These are phyloP conservation scores for Micronycteris hirsuta DNA, from an alignment of 2,113 vertebrate genomes.

Conservation along the genomic window DNA sequence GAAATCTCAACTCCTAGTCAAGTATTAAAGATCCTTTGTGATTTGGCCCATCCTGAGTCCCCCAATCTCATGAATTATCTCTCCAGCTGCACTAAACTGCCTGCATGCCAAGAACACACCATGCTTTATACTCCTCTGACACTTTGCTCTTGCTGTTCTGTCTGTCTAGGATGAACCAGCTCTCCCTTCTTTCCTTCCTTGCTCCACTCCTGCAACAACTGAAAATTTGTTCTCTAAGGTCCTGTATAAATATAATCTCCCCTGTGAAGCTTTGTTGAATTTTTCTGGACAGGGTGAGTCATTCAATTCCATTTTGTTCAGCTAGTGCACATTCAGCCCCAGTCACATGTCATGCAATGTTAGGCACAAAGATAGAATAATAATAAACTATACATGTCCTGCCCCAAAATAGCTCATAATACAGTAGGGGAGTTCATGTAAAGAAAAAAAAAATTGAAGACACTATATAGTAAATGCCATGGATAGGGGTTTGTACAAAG, in stretches of 20 bases:
- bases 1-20: not conserved
- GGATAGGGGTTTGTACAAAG: not conserved
- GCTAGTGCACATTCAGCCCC: not conserved
- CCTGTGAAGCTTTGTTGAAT: not conserved
- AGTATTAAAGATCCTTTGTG: not conserved
- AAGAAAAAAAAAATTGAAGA: not conserved
- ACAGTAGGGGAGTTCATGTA: not conserved
- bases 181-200: not conserved
- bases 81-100: not conserved
- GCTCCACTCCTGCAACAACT: not conserved
- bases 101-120: not conserved
- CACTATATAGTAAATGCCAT: not conserved
- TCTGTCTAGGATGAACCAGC: not conserved
- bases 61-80: not conserved
- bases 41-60: not conserved
- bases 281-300: not conserved
- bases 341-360: not conserved
- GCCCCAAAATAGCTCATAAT: not conserved
- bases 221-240: not conserved
- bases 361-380: not conserved
- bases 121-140: not conserved
- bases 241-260: not conserved
- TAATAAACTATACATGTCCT: not conserved
- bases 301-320: not conserved
- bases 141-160: not conserved